A percentile compares a stretch with the other conserved stretches of the same genome.
Evolutionary conservation across 2,113 vertebrate genomes (phyloP).

Genomic region (Peromyscus californicus): DNA sequence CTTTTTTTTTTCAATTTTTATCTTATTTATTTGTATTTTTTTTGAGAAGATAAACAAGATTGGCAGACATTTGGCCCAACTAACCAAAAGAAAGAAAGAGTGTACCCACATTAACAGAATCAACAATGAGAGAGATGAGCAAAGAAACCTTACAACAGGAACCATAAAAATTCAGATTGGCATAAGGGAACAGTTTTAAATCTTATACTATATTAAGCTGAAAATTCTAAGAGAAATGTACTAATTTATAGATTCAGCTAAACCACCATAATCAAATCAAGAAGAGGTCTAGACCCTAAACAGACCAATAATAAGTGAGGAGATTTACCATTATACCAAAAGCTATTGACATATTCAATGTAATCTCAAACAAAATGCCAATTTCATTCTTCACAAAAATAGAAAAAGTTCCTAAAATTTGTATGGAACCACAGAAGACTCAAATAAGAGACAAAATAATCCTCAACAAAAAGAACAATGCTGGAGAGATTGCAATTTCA

Average conservation of each 20-base stretch:
- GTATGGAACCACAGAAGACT: not conserved
- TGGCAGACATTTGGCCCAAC: not conserved
- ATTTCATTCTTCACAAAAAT: not conserved
- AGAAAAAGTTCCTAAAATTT: not conserved
- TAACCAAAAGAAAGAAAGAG: no score
- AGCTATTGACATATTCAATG: not conserved
- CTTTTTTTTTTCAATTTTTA: no score
- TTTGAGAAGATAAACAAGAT: not conserved
- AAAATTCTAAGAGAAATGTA: not conserved
- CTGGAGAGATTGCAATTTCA: not conserved
- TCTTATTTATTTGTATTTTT: not conserved
- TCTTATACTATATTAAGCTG: not conserved
- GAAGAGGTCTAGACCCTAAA: not conserved
- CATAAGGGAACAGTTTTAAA: not conserved
- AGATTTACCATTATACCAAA: not conserved
- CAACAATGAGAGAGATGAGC: not conserved
- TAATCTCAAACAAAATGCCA: not conserved
- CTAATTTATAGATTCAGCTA: fast-evolving
- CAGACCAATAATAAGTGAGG: not conserved
- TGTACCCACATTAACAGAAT: not conserved
- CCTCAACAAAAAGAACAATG: not conserved
- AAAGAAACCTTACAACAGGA: not conserved
- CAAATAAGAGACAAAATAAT: not conserved
- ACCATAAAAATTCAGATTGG: not conserved
- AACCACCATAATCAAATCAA: not conserved